Evolutionary conservation across 2,888 invertebrate species (phyloP).

Genomic region (Sphaerophoria rueppellii): DNA sequence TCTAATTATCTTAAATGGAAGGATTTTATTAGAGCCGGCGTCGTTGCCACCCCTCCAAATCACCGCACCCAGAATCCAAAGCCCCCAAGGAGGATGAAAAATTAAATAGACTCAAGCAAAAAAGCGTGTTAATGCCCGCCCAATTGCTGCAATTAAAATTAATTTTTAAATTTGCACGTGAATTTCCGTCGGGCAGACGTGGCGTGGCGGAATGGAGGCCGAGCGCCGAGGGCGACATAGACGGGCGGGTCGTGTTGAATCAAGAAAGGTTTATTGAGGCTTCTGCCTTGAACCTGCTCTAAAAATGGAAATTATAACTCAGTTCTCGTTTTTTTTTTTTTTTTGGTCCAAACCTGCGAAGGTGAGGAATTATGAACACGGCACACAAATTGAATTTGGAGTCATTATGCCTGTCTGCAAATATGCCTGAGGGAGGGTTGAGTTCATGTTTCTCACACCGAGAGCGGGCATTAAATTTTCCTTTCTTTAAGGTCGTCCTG

Average conservation of each 20-base stretch:
- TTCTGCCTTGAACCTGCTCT: conserved; percentile 7
- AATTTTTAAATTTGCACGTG: conserved; percentile 65
- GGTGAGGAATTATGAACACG: conserved; percentile 53
- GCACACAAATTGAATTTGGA: conserved; percentile 69
- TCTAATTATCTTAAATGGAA: conserved; percentile 70
- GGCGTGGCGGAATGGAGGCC: not conserved
- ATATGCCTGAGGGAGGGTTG: conserved; percentile 15
- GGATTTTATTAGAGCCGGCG: conserved; percentile 61
- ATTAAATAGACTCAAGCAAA: conserved; percentile 34
- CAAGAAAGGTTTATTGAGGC: conserved; percentile 9
- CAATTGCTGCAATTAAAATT: conserved; percentile 73
- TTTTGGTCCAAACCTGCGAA: conserved; percentile 4
- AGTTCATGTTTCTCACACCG: conserved; percentile 31
- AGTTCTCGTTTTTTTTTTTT: not conserved
- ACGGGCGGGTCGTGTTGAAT: not conserved
- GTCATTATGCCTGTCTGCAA: conserved; percentile 62
- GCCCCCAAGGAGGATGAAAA: conserved; percentile 4
- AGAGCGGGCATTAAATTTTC: conserved; percentile 25
- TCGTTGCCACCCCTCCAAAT: too few relatives aligned
- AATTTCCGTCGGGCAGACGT: conserved; percentile 34
- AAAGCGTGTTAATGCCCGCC: conserved; percentile 65
- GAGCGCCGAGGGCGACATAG: too few relatives aligned
- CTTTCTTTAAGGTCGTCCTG: not conserved
- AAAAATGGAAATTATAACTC: not conserved
- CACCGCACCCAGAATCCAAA: conserved; percentile 15